phyloP scores from a whole-genome alignment of 23 tunicate species.

The Aplidium turbinatum region DNA sequence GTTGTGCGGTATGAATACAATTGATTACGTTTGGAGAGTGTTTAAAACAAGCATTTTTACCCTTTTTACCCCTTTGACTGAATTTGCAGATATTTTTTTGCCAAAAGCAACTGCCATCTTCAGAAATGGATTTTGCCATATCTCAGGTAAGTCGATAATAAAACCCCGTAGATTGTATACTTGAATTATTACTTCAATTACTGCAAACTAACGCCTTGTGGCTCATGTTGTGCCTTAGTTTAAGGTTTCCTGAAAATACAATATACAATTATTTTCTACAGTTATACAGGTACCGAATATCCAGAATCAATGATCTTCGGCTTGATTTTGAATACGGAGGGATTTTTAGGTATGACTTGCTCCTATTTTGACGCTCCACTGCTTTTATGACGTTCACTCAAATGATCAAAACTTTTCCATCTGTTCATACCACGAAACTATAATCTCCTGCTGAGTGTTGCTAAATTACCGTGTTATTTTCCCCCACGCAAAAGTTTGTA shows the following conservation, averaged over 20 bases:
- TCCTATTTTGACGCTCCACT: neutral
- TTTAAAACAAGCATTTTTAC: too few relatives aligned
- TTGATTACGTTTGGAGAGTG: too few relatives aligned
- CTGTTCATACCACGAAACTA: too few relatives aligned
- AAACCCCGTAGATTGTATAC: too few relatives aligned
- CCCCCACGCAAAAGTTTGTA: neutral
- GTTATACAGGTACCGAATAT: constrained; percentile 90
- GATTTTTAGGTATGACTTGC: constrained; percentile 53
- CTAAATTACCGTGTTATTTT: too few relatives aligned
- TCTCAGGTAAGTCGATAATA: constrained; percentile 65
- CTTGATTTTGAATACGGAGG: constrained; percentile 64
- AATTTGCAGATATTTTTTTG: constrained; percentile 53
- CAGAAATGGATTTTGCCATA: constrained; percentile 83
- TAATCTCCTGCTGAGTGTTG: too few relatives aligned
- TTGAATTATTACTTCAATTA: too few relatives aligned
- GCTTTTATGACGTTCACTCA: neutral
- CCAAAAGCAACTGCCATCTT: constrained; percentile 73
- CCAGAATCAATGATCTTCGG: constrained; percentile 88
- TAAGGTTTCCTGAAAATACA: too few relatives aligned
- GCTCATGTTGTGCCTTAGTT: too few relatives aligned
- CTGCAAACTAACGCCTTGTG: too few relatives aligned
- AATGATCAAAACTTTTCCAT: neutral
- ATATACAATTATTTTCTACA: neutral
- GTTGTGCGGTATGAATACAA: too few relatives aligned
- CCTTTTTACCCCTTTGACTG: too few relatives aligned